Evolutionary conservation across 2,888 invertebrate species (phyloP), one percentile per base, ranked within the genome.

Genomic region (Protophormia terraenovae): DNA sequence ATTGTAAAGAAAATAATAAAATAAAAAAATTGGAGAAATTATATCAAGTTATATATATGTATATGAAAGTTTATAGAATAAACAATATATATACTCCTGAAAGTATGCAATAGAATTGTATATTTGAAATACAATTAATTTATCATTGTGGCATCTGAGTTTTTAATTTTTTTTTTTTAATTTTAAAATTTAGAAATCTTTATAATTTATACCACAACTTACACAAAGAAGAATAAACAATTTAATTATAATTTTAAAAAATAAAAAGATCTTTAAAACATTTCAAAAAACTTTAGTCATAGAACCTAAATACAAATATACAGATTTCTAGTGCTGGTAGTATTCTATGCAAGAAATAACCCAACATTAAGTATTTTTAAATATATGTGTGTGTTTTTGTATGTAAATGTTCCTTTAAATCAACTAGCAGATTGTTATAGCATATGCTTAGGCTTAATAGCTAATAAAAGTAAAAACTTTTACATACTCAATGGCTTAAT

Each of bases 381-480:
- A 35, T 58, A 29, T 67, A 3, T 38, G 38, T 38, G 53, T 53
- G 32, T 7, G 16, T 22, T n/a, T n/a, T 38, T 14, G 19, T 14
- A 45, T 29, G 19, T 24, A 32, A 77, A 38, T 62, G 50, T n/a
- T 27, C 64, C 38, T 67, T 10, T 55, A 32, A 55, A 58, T n/a
- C 22, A 45, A 22, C 45, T 67, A 45, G 16, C 3, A 58, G 24
- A 47, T 47, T 77, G 16, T 47, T 60, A 27, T 77, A 60, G 67
- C 72, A 78, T 67, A 83, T 58, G 72, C 41, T 73, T 53, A 67
- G 77, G 66, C 38, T 67, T 78, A 67, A 58, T 22, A 53, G 47
- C 41, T 38, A 78, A 78, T 77, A 58, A 60, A 35, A 77, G n/a
- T 60, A 53, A 78, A 75, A 77, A 71, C 16, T 77, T 77, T 24